phyloP scores from a whole-genome alignment of 2,797 vertebrate species.

The Ibycter americanus region DNA sequence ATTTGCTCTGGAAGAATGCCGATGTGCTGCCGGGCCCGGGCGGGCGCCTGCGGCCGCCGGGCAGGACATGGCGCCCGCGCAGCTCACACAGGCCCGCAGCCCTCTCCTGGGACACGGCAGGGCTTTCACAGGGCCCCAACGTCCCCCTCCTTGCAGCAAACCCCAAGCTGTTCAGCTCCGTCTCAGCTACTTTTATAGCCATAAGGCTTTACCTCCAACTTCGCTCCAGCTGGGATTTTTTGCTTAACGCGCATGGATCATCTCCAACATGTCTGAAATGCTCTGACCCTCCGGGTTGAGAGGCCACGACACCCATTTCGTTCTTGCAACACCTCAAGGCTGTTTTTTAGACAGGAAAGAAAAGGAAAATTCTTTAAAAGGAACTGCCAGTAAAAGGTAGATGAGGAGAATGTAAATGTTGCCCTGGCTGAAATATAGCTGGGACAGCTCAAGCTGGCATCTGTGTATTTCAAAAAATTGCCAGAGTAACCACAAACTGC shows the following conservation, averaged over 20 bases:
- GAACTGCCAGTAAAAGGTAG: background rate
- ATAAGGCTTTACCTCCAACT: background rate
- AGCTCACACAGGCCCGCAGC: background rate
- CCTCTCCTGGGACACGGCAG: background rate
- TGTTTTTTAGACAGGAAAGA: background rate
- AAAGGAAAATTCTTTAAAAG: constrained; percentile 3
- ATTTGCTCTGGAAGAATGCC: background rate
- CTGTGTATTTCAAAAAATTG: background rate
- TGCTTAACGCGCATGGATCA: background rate
- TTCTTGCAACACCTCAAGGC: background rate
- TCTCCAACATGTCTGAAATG: background rate
- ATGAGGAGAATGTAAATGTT: background rate
- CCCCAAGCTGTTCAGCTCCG: background rate
- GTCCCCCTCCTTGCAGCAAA: background rate
- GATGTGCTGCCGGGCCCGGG: background rate
- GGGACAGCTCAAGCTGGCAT: background rate
- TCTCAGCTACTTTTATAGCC: background rate
- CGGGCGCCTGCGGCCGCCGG: background rate
- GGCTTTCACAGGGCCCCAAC: background rate
- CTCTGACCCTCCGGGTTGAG: background rate
- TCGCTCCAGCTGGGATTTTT: background rate
- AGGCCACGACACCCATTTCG: background rate
- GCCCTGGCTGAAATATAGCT: background rate
- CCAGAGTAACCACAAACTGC: background rate
- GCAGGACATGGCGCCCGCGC: background rate